A percentile compares a stretch with the other conserved stretches of the same genome.
These are phyloP conservation scores for Epizoanthus ramosus DNA, from an alignment of 92 coral and sea anemone genomes.

Conservation along the genomic window DNA sequence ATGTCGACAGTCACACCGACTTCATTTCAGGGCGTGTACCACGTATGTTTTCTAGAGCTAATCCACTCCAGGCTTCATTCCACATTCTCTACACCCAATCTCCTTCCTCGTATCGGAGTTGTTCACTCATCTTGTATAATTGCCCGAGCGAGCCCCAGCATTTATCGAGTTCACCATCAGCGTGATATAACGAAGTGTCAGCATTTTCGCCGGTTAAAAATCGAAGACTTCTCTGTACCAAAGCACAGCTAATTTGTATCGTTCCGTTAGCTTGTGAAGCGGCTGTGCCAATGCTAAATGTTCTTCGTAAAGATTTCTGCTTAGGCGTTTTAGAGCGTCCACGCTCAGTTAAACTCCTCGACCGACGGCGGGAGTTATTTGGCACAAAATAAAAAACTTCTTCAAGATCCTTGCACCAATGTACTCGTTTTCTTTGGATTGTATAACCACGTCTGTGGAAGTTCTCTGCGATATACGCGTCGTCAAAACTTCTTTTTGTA, in stretches of 20 bases:
- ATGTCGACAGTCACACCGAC: no score
- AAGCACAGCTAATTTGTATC: constrained; percentile 51
- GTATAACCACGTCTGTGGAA: neutral
- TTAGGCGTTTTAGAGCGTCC: constrained; percentile 41
- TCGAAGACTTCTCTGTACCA: constrained; percentile 67
- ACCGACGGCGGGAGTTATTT: constrained; percentile 30
- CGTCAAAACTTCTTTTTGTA: constrained; percentile 23
- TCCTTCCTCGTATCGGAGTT: constrained; percentile 62
- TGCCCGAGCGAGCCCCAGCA: constrained; percentile 62
- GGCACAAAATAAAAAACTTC: constrained; percentile 65
- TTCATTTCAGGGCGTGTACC: no score
- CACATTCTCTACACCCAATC: constrained; percentile 55
- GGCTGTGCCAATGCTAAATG: constrained; percentile 15
- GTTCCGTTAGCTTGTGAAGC: constrained; percentile 37
- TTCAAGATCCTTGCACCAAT: constrained; percentile 67
- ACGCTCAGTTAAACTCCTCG: constrained; percentile 49
- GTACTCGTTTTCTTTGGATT: constrained; percentile 55
- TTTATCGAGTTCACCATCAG: constrained; percentile 45
- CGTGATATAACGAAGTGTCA: constrained; percentile 44
- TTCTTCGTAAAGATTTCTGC: constrained; percentile 37
- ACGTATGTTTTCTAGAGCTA: neutral
- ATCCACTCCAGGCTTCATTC: neutral
- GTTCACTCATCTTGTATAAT: constrained; percentile 58
- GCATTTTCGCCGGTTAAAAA: constrained; percentile 53
- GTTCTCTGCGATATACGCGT: constrained; percentile 11